Evolutionary conservation across 2,113 vertebrate species (phyloP).

Genomic region (Marmota monax): DNA sequence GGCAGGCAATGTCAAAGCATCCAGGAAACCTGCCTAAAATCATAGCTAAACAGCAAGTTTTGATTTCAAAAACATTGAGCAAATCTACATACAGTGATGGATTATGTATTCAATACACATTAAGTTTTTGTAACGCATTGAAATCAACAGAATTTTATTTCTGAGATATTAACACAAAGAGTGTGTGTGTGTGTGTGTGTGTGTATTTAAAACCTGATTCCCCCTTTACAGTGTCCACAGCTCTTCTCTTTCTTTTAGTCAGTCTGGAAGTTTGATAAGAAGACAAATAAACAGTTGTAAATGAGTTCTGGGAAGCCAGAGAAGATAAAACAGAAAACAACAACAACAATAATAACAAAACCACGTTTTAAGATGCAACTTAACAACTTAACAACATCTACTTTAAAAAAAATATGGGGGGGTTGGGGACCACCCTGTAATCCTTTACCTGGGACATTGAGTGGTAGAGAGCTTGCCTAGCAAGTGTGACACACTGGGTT

Average conservation of each 20-base stretch:
- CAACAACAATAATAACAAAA: no score
- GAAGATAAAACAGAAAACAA: not conserved
- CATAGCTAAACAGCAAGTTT: not conserved
- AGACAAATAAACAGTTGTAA: conserved; percentile 1
- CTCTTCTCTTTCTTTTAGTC: not conserved
- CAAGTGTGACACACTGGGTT: no score
- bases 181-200: not conserved
- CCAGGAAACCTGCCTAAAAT: conserved; percentile 17
- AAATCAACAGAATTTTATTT: conserved; percentile 41
- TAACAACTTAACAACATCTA: not conserved
- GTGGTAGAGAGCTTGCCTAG: no score
- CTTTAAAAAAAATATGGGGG: not conserved
- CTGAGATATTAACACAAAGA: not conserved
- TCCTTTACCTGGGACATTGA: no score
- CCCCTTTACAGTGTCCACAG: not conserved
- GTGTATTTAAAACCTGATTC: not conserved
- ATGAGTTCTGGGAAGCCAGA: not conserved
- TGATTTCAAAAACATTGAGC: not conserved
- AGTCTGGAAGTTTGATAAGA: not conserved
- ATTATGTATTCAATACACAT: not conserved
- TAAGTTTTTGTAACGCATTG: not conserved
- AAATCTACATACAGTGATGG: not conserved
- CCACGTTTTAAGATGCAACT: no score
- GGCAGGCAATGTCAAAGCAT: not conserved
- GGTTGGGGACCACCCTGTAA: no score